Percentiles rank a stretch among this genome's conserved stretches.
These are phyloP conservation scores for Pituophis catenifer DNA, from an alignment of 2,113 vertebrate genomes.

Conservation along the genomic window DNA sequence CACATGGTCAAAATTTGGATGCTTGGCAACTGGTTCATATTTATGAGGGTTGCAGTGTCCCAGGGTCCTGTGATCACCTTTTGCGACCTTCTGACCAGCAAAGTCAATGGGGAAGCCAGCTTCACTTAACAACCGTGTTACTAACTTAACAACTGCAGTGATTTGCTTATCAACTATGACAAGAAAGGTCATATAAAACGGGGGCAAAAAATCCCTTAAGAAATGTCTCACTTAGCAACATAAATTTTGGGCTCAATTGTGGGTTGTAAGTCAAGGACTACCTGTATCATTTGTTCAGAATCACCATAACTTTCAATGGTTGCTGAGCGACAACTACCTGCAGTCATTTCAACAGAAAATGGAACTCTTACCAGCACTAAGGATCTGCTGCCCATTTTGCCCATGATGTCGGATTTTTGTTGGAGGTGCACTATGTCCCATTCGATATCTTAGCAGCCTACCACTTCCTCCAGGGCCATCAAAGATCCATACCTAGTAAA, in stretches of 20 bases:
- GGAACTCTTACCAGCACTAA: constrained; percentile 83
- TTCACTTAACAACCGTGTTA: neutral
- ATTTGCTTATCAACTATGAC: neutral
- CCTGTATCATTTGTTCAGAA: neutral
- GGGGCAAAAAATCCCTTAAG: neutral
- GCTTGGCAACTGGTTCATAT: neutral
- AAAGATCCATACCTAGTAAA: constrained; percentile 91
- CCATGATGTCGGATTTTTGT: constrained; percentile 87
- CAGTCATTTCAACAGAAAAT: neutral
- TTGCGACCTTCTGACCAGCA: neutral
- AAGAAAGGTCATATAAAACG: neutral
- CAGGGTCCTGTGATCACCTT: neutral
- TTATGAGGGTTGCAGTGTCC: neutral
- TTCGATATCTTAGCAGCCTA: constrained; percentile 81
- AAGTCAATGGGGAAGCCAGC: neutral
- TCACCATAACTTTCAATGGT: neutral
- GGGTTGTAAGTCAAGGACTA: neutral
- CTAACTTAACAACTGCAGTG: neutral
- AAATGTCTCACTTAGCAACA: neutral
- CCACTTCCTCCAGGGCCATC: constrained; percentile 85
- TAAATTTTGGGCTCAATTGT: neutral
- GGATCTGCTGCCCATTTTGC: constrained; percentile 86
- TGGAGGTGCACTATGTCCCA: constrained; percentile 90
- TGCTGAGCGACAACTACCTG: neutral
- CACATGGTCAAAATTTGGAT: neutral